A percentile compares a stretch with the other conserved stretches of the same genome.
These are phyloP conservation scores for Colistium nudipinnis DNA, from an alignment of 2,113 vertebrate species.

Conservation along the genomic window DNA sequence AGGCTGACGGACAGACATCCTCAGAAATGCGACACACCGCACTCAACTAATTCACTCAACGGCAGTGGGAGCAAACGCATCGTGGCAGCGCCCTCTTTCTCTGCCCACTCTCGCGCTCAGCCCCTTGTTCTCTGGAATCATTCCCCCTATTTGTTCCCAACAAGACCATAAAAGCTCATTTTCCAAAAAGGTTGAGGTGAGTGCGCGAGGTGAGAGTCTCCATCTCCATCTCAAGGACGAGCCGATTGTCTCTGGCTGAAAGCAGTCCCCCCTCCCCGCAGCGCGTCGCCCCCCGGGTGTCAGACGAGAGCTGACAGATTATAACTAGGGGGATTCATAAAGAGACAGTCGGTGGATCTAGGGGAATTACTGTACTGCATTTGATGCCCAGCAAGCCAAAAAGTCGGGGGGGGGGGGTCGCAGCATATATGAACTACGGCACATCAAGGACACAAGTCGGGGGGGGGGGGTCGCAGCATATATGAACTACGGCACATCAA, in stretches of 20 bases:
- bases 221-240: conserved; percentile 61
- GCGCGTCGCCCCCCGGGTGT: conserved; percentile 50
- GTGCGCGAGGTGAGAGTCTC: conserved; percentile 27
- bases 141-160: conserved; percentile 61
- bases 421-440: conserved; percentile 37
- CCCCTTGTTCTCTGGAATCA: conserved; percentile 55
- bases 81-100: conserved; percentile 19
- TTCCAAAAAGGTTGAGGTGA: conserved; percentile 60
- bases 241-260: conserved; percentile 63
- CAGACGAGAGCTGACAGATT: conserved; percentile 68
- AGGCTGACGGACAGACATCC: conserved; percentile 45
- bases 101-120: conserved; percentile 28
- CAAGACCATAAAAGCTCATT: conserved; percentile 59
- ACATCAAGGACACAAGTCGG: conserved; percentile 56
- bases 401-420: conserved; percentile 53
- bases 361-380: conserved; percentile 50
- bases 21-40: conserved; percentile 49
- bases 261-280: conserved; percentile 48
- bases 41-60: conserved; percentile 52
- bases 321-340: conserved; percentile 66
- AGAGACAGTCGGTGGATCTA: conserved; percentile 58
- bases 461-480: conserved; percentile 43
- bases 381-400: conserved; percentile 58
- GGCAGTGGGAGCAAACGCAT: conserved; percentile 51
- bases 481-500: conserved; percentile 47